Evolutionary conservation across 1,140 invertebrate species (phyloP).

Genomic region (Metaphire vulgaris): DNA sequence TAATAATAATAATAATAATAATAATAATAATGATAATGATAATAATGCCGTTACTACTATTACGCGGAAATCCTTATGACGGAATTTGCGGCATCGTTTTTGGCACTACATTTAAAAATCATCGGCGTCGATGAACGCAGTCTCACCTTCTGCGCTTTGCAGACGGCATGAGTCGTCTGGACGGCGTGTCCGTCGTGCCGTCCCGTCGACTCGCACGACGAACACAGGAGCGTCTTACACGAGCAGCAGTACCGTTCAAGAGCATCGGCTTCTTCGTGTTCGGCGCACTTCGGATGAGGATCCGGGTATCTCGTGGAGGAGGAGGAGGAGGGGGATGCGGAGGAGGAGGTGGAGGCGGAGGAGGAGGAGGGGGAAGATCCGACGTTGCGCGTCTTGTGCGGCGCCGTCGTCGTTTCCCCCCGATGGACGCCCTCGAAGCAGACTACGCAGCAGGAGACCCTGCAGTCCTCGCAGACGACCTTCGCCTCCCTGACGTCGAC

Average conservation of each 20-base stretch:
- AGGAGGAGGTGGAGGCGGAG: no score
- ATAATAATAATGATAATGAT: no score
- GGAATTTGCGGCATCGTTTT: no score
- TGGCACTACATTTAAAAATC: no score
- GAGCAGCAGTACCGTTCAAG: constrained; percentile 80
- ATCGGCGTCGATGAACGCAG: no score
- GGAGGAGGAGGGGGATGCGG: no score
- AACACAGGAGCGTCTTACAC: constrained; percentile 81
- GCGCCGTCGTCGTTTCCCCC: constrained; percentile 65
- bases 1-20: no score
- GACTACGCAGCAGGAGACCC: constrained; percentile 84
- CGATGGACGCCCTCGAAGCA: constrained; percentile 89
- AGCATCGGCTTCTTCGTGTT: constrained; percentile 69
- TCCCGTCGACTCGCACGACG: constrained; percentile 67
- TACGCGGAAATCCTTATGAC: no score
- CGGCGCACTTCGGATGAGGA: constrained; percentile 64
- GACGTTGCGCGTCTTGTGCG: constrained; percentile 52
- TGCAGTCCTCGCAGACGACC: constrained; percentile 90
- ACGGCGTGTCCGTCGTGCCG: constrained; percentile 79
- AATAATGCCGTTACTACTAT: no score
- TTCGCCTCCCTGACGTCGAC: constrained; percentile 67
- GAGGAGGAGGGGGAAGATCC: no score
- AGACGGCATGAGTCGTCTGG: constrained; percentile 76
- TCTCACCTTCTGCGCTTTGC: constrained; percentile 89
- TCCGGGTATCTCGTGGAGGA: constrained; percentile 50